phyloP scores from a whole-genome alignment of 2,888 invertebrate genomes.

The Holacanthella duospinosa region DNA sequence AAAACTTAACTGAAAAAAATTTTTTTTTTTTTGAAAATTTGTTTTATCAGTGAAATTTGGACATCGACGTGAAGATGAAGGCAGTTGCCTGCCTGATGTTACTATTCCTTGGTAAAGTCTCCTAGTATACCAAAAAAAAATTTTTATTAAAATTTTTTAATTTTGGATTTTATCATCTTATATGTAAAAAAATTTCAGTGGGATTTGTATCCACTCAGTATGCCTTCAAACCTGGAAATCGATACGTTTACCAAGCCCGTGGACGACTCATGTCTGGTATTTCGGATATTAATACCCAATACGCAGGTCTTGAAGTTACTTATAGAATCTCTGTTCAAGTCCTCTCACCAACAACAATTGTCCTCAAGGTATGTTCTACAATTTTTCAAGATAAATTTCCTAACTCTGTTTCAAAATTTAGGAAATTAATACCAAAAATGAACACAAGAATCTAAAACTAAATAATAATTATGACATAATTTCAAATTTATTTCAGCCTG shows the following conservation, averaged over 20 bases:
- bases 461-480: too few relatives aligned
- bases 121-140: not conserved
- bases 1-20: not conserved
- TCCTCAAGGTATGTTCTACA: slow-evolving; percentile 25
- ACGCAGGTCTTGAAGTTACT: slow-evolving; percentile 39
- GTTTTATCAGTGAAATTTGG: not conserved
- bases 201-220: slow-evolving; percentile 28
- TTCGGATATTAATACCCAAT: slow-evolving; percentile 39
- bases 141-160: not conserved
- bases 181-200: slow-evolving; percentile 28
- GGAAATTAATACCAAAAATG: too few relatives aligned
- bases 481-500: not conserved
- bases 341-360: slow-evolving; percentile 13
- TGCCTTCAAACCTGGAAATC: slow-evolving; percentile 37
- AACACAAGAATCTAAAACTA: too few relatives aligned
- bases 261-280: slow-evolving; percentile 40
- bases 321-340: slow-evolving; percentile 16
- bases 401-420: too few relatives aligned
- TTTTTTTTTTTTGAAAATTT: not conserved
- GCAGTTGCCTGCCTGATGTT: not conserved
- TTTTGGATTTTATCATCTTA: not conserved
- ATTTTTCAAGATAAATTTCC: too few relatives aligned
- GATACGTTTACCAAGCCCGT: slow-evolving; percentile 41
- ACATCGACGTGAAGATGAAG: not conserved
- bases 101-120: not conserved